These are phyloP conservation scores for Drosophila eohydei DNA, from an alignment of 2,888 invertebrate species.

Conservation along the genomic window DNA sequence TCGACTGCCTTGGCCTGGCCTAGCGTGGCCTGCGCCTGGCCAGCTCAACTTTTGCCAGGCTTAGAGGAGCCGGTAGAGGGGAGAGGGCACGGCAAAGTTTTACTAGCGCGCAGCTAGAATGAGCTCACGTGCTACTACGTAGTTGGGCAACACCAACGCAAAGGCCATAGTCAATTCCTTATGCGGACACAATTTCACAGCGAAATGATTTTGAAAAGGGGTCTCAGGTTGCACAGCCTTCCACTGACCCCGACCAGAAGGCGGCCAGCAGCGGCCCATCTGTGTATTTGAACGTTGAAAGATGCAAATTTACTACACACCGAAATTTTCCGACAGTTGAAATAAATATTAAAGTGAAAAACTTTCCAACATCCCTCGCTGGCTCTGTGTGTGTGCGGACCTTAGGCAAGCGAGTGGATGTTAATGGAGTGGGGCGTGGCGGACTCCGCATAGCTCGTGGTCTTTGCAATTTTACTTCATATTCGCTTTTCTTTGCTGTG, in stretches of 20 bases:
- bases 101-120: slow-evolving; percentile 67
- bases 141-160: slow-evolving; percentile 17
- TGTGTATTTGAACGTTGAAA: slow-evolving; percentile 73
- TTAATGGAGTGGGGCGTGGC: slow-evolving; percentile 49
- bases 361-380: slow-evolving; percentile 28
- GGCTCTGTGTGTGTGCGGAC: slow-evolving; percentile 21
- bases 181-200: slow-evolving; percentile 76
- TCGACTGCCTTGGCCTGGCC: slow-evolving; percentile 37
- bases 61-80: background rate
- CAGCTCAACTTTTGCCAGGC: slow-evolving; percentile 23
- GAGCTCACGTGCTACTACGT: slow-evolving; percentile 63
- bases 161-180: slow-evolving; percentile 18
- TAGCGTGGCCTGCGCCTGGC: slow-evolving; percentile 2
- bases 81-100: slow-evolving; percentile 47
- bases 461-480: slow-evolving; percentile 35
- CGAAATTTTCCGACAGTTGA: slow-evolving; percentile 70
- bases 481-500: slow-evolving; percentile 46
- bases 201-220: slow-evolving; percentile 73
- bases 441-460: slow-evolving; percentile 25
- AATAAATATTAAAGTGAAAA: slow-evolving; percentile 80
- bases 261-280: slow-evolving; percentile 33
- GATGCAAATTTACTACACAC: slow-evolving; percentile 77
- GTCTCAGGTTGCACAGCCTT: slow-evolving; percentile 30
- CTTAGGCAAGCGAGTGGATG: slow-evolving; percentile 31
- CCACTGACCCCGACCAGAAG: slow-evolving; percentile 30